Conservation (phyloP, 2,113 vertebrate species). For the Chrysemys picta region DNA sequence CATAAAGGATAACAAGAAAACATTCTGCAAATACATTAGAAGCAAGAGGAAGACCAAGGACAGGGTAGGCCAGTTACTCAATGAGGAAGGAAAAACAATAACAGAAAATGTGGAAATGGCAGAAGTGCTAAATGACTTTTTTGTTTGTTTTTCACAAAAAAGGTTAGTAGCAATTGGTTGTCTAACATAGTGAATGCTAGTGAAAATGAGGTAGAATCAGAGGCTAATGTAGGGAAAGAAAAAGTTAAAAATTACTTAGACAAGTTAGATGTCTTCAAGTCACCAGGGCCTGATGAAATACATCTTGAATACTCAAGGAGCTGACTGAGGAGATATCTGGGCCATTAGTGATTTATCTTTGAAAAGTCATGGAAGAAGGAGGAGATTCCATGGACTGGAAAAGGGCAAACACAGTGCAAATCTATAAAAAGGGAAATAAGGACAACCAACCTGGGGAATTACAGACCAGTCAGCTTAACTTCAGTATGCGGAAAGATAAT, state of each 20-base stretch:
- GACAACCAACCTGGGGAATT: not conserved
- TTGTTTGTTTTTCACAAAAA: not conserved
- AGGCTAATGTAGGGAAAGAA: not conserved
- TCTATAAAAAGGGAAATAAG: not conserved
- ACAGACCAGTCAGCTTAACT: not conserved
- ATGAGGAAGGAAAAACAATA: not conserved
- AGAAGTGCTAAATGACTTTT: too few relatives aligned
- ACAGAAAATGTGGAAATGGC: too few relatives aligned
- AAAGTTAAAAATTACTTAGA: not conserved
- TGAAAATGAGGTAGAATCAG: not conserved
- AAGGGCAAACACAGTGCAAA: not conserved
- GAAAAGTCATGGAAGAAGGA: not conserved
- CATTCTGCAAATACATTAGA: not conserved
- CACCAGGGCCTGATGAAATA: not conserved
- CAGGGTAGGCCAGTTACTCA: not conserved
- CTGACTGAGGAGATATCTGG: too few relatives aligned
- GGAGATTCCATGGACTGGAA: not conserved
- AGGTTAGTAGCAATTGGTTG: not conserved
- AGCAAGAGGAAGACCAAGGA: not conserved
- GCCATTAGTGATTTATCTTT: too few relatives aligned
- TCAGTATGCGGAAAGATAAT: not conserved
- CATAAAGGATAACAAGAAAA: not conserved
- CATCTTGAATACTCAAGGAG: not conserved
- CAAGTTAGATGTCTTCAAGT: not conserved
- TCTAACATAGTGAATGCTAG: not conserved